These are phyloP conservation scores for Oopsacas minuta DNA, from an alignment of 37 sponge, comb jelly and placozoan species.

Conservation along the genomic window DNA sequence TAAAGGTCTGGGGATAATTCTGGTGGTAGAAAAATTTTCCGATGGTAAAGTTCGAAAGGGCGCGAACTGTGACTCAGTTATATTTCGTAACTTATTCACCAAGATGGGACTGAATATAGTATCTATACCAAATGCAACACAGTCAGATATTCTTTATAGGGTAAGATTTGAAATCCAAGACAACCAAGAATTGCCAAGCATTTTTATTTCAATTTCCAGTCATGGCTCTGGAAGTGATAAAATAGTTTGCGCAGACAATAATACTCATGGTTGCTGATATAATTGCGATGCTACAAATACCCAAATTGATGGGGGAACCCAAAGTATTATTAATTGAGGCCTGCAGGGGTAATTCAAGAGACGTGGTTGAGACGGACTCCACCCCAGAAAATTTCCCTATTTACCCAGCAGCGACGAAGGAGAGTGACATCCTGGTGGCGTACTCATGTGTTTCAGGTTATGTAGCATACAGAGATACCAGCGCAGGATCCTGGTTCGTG, in stretches of 20 bases:
- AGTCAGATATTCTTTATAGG: neutral
- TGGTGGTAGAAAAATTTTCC: neutral
- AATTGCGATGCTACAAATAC: neutral
- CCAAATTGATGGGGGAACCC: neutral
- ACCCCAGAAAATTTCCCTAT: neutral
- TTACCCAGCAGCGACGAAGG: neutral
- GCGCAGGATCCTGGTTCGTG: neutral
- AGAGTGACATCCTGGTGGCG: neutral
- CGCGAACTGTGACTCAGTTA: neutral
- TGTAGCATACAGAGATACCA: neutral
- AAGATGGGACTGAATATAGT: neutral
- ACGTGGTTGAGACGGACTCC: neutral
- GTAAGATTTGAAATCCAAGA: neutral
- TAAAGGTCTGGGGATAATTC: neutral
- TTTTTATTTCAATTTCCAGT: conserved; percentile 2
- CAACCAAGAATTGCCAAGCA: neutral
- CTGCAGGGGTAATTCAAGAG: neutral
- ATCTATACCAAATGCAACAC: neutral
- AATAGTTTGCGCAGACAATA: neutral
- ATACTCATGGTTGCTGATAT: neutral
- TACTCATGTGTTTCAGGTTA: neutral
- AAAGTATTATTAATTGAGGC: neutral
- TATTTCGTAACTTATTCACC: neutral
- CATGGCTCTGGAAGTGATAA: neutral
- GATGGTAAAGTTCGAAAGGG: neutral